Conservation (phyloP, 2,113 vertebrate genomes). For the Heptranchias perlo region DNA sequence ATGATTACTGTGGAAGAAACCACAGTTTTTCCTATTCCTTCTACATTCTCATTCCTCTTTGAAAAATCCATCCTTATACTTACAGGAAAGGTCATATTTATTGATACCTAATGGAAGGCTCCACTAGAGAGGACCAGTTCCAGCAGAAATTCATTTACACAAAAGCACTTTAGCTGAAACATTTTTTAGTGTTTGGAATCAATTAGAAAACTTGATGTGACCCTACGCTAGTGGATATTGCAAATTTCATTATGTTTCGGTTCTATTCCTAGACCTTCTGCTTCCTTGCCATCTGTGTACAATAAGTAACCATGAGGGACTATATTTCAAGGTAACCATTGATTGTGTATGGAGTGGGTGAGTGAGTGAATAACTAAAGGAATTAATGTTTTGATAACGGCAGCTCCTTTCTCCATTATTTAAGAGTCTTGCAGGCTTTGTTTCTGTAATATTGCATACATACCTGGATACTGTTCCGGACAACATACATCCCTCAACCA, state of each 20-base stretch:
- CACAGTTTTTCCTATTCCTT: not conserved
- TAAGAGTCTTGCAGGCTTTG: no score
- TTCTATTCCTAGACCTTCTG: not conserved
- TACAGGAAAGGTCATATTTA: not conserved
- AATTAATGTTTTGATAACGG: not conserved
- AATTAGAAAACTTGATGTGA: not conserved
- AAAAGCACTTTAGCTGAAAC: not conserved
- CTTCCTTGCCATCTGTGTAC: not conserved
- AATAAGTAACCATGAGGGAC: not conserved
- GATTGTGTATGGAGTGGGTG: not conserved
- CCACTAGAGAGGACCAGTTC: not conserved
- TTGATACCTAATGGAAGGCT: not conserved
- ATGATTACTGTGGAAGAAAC: not conserved
- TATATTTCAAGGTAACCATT: not conserved
- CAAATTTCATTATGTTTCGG: not conserved
- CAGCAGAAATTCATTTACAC: not conserved
- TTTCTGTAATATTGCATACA: not conserved
- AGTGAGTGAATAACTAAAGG: not conserved
- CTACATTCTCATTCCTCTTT: not conserved
- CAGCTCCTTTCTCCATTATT: no score
- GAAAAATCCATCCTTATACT: not conserved
- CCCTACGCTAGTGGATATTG: not conserved
- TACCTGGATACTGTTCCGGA: not conserved
- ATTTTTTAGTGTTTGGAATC: not conserved
- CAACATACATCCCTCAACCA: not conserved